Conservation (phyloP, 1,140 invertebrate genomes). For the Pseudomyrmex flavicornis region DNA sequence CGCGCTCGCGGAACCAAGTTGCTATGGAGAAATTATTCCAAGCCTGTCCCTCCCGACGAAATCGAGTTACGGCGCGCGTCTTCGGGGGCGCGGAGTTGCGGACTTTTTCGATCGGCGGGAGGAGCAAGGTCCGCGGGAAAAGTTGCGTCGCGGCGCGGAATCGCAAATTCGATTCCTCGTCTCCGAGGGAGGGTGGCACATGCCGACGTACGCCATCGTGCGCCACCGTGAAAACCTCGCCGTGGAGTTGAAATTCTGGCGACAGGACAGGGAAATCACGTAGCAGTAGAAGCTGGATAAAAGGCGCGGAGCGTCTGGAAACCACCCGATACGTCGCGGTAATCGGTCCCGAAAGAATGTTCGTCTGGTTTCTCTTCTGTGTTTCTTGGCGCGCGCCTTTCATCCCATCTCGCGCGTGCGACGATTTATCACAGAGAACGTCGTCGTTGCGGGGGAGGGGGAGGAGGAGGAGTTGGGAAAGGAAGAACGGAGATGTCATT, state of each 20-base stretch:
- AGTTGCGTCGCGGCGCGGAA: constrained; percentile 25
- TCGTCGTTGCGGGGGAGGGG: not conserved
- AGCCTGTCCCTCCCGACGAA: constrained; percentile 44
- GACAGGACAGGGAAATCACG: constrained; percentile 70
- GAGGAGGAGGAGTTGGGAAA: no score
- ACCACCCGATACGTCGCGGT: constrained; percentile 73
- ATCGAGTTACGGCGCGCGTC: constrained; percentile 48
- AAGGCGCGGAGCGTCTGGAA: constrained; percentile 62
- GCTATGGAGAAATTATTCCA: constrained; percentile 57
- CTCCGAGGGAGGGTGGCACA: not conserved
- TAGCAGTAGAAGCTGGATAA: constrained; percentile 51
- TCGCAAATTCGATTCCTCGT: constrained; percentile 35
- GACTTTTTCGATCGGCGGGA: not conserved
- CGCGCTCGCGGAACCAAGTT: constrained; percentile 6
- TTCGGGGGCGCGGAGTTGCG: constrained; percentile 20
- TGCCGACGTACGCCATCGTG: constrained; percentile 24
- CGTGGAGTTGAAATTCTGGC: constrained; percentile 20
- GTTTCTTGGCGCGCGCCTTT: constrained; percentile 54
- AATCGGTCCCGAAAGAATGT: constrained; percentile 71
- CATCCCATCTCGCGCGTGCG: not conserved
- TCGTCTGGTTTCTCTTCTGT: constrained; percentile 68
- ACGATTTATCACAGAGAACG: constrained; percentile 19
- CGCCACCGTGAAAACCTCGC: not conserved
- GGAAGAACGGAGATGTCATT: not conserved
- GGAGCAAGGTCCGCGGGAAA: not conserved